phyloP scores from a whole-genome alignment of 2,888 invertebrate species.

The Oligia fasciuncula region DNA sequence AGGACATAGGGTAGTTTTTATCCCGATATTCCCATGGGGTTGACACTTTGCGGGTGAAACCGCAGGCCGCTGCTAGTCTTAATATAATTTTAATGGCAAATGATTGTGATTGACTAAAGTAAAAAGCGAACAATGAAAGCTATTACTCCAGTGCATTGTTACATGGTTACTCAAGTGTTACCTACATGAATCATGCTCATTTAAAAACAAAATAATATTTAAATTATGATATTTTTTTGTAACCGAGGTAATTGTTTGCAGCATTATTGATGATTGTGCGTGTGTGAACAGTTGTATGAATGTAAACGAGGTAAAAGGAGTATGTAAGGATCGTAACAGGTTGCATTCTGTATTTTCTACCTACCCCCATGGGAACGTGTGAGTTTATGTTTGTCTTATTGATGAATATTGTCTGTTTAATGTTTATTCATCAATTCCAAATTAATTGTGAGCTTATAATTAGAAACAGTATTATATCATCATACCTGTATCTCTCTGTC shows the following conservation, averaged over 20 bases:
- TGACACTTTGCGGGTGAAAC: too few relatives aligned
- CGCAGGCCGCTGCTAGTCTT: too few relatives aligned
- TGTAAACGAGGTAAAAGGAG: neutral
- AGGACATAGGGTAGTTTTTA: too few relatives aligned
- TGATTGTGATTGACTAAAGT: constrained; percentile 19
- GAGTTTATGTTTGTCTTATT: neutral
- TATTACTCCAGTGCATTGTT: constrained; percentile 1
- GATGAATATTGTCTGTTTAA: neutral
- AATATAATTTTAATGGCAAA: neutral
- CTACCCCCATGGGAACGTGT: neutral
- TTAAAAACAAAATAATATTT: too few relatives aligned
- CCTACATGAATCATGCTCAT: neutral
- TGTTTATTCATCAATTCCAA: neutral
- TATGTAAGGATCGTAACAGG: neutral
- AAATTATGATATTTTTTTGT: neutral
- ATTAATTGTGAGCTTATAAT: neutral
- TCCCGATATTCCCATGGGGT: too few relatives aligned
- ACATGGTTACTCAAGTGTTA: constrained; percentile 17
- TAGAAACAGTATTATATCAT: too few relatives aligned
- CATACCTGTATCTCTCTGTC: too few relatives aligned
- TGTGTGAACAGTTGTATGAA: neutral
- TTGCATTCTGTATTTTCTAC: neutral
- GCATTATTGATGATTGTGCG: neutral
- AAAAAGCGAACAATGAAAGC: constrained; percentile 33
- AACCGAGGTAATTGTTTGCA: neutral